Base-by-base conservation (phyloP, 2,113 vertebrate species). In the Talpa occidentalis region DNA sequence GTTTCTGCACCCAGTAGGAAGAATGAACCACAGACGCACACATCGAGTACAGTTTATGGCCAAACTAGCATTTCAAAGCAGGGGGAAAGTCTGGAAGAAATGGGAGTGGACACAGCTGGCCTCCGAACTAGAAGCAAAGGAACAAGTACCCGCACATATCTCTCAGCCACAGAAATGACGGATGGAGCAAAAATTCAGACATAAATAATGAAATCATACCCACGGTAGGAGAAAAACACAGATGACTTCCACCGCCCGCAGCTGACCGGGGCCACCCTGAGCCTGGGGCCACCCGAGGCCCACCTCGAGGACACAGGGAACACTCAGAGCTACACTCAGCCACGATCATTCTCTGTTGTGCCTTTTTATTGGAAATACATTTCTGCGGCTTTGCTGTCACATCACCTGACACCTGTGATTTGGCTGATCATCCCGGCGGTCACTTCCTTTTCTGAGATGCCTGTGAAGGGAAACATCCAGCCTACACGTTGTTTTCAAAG, bases 351-450 rank as follows among this genome's bases (percentile, higher is more conserved):
- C 73, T 78, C 30, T 77, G 64, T 62, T 90, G 28, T 10, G 10
- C 44, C 44, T 44, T 44, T 44, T 44, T 44, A 44, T 44, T 35
- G 37, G 22, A 42, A 69, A 69, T 21, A 30, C n/a, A 44, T 74
- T 79, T 78, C 77, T 74, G 24, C 47, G 62, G 49, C 16, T 94
- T 35, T 95, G 81, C 59, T 76, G 88, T 72, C 44, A 70, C 11
- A 32, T 17, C n/a, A 37, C 78, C 66, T 67, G 77, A 47, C 52
- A 26, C 35, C 47, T 88, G 32, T 86, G n/a, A 49, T 47, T 40
- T 90, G 62, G 32, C 60, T 82, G n/a, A 81, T 74, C 40, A 81
- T 59, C n/a, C 86, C 76, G 78, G 42, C 16, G 19, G 60, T 72
- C 56, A 47, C 1, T 16, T 32, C 30, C 70, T 37, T 72, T 81